Conservation (phyloP, 2,113 vertebrate genomes). For the Colossoma macropomum region DNA sequence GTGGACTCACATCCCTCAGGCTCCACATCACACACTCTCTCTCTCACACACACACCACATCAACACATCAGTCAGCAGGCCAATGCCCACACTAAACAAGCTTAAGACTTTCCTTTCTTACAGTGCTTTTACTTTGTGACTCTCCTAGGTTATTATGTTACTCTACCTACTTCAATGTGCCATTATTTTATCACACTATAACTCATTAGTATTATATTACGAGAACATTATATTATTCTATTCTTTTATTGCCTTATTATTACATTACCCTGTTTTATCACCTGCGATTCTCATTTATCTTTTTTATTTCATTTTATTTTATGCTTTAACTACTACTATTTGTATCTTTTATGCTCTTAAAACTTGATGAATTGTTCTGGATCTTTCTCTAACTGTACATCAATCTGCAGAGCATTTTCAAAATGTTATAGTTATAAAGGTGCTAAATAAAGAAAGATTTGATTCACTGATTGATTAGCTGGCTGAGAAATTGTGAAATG, state of each 20-base stretch:
- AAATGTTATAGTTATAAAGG: too few relatives aligned
- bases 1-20: constrained; percentile 51
- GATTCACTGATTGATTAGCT: background rate
- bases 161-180: background rate
- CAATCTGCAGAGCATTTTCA: too few relatives aligned
- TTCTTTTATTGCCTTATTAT: background rate
- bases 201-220: background rate
- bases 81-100: constrained; percentile 61
- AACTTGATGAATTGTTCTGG: background rate
- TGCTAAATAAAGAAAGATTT: too few relatives aligned
- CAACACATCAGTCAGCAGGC: constrained; percentile 45
- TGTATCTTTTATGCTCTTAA: background rate
- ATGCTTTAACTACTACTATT: background rate
- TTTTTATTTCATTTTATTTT: background rate
- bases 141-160: background rate
- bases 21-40: constrained; percentile 59
- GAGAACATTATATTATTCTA: background rate
- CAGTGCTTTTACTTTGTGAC: background rate
- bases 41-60: constrained; percentile 46
- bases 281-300: too few relatives aligned
- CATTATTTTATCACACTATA: background rate
- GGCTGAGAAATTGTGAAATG: background rate
- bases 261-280: background rate
- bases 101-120: constrained; percentile 32
- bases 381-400: background rate